Conservation (phyloP, 2,888 invertebrate genomes). For the Bursaphelenchus okinawaensis region DNA sequence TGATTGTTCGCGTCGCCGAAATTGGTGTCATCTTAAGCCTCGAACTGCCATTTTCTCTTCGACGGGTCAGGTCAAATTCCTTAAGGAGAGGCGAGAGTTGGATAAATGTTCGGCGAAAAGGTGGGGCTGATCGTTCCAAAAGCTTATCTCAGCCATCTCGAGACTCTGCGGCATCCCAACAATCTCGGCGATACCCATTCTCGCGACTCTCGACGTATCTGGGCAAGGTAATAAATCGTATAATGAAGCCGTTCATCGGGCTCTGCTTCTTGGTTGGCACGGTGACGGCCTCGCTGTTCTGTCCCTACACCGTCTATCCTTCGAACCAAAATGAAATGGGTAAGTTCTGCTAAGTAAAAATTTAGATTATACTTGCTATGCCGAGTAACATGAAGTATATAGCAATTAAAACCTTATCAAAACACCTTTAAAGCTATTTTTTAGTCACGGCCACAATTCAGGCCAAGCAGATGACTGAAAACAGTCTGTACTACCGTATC, state of each 20-base stretch:
- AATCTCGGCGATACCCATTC: not conserved
- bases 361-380: not conserved
- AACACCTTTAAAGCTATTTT: not conserved
- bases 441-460: conserved; percentile 15
- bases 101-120: not conserved
- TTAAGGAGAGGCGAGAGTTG: not conserved
- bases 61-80: not conserved
- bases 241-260: not conserved
- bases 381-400: no score
- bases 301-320: conserved; percentile 17
- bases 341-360: conserved; percentile 16
- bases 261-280: not conserved
- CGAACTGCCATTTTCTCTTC: no score
- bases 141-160: not conserved
- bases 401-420: not conserved
- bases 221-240: not conserved
- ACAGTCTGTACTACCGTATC: conserved; percentile 19
- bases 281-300: conserved; percentile 19
- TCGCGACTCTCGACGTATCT: not conserved
- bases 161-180: not conserved
- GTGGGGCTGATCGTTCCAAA: not conserved
- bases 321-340: conserved; percentile 14
- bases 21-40: not conserved
- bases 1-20: not conserved
- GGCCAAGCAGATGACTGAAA: not conserved